Evolutionary conservation across 2,888 invertebrate genomes (phyloP), one percentile per base, ranked within the genome.

Genomic region (Drosophila diplacantha): DNA sequence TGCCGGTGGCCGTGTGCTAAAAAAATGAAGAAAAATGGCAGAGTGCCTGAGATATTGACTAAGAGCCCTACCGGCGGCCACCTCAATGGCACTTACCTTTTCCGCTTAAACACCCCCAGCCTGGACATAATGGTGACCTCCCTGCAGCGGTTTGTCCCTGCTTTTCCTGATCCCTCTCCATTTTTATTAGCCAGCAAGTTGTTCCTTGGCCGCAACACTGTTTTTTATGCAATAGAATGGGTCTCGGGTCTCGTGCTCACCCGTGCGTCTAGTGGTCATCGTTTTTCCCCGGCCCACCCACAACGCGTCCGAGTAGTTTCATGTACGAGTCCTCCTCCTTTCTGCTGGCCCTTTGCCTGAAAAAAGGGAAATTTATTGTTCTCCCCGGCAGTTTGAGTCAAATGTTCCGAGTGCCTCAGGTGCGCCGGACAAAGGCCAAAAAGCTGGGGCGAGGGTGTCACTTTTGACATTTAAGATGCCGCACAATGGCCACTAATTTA

Each of bases 341-440:
- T 68, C 58, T 58, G 64, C 61, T 61, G 71, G 43, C 60, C 53
- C 52, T 39, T 49, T 59, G 67, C 58, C 58, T 52, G 51, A 53
- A 59, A 59, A 81, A 79, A 80, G 72, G 73, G 80, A 83, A 81
- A 85, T 85, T 85, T 85, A 85, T 85, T 80, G 85, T 83, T 73
- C 69, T 65, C 46, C 47, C 63, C 69, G 59, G 69, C 56, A 62
- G 72, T 74, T 83, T 72, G 73, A 71, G 73, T 73, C 81, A 80
- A 77, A 82, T 58, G 58, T 77, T 72, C 74, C 70, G 59, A 54
- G 50, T 50, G 74, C 47, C 78, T 75, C 83, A 83, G 83, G 83
- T 84, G 83, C 75, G 68, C 64, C 63, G 54, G 61, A 47, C 53
- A 54, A 51, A 52, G 61, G 57, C 49, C 61, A 77, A 67, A 59